Percentiles rank a stretch among this genome's conserved stretches.
phyloP scores from a whole-genome alignment of 2,113 vertebrate species.

The Macheiramphus alcinus region DNA sequence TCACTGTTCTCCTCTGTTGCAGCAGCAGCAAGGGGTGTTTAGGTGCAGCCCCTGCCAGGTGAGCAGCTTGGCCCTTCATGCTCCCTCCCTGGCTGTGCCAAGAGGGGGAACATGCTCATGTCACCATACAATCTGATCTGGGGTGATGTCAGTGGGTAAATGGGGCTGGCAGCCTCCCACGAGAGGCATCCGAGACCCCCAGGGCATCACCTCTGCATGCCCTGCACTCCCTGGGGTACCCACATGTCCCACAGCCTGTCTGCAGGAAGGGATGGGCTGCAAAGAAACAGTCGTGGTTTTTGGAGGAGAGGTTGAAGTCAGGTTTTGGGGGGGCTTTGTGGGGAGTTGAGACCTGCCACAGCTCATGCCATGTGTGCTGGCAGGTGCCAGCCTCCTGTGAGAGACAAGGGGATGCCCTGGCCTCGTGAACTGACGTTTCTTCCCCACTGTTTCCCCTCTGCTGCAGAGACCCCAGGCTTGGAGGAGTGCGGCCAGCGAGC shows the following conservation, averaged over 20 bases:
- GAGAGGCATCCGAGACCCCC: neutral
- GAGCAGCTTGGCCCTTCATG: neutral
- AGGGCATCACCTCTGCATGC: neutral
- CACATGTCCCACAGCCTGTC: rapidly evolving
- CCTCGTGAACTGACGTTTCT: neutral
- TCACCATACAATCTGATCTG: neutral
- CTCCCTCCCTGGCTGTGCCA: neutral
- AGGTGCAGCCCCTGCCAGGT: neutral
- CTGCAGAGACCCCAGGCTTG: slow-evolving; percentile 69
- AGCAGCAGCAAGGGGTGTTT: neutral
- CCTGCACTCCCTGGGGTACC: neutral
- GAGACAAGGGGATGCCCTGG: rapidly evolving
- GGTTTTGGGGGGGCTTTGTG: rapidly evolving
- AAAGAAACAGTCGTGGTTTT: neutral
- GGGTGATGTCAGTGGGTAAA: neutral
- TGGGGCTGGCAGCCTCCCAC: neutral
- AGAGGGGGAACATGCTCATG: neutral
- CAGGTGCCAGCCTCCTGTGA: neutral
- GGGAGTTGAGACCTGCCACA: neutral
- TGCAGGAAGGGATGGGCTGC: neutral
- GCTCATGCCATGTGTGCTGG: neutral
- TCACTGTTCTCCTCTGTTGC: rapidly evolving
- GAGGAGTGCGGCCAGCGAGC: slow-evolving; percentile 79
- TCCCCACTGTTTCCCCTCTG: neutral
- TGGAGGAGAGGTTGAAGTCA: neutral